Percentiles rank a stretch among this genome's conserved stretches.
phyloP scores from a whole-genome alignment of 2,888 invertebrate species.

The Polydesmus complanatus region DNA sequence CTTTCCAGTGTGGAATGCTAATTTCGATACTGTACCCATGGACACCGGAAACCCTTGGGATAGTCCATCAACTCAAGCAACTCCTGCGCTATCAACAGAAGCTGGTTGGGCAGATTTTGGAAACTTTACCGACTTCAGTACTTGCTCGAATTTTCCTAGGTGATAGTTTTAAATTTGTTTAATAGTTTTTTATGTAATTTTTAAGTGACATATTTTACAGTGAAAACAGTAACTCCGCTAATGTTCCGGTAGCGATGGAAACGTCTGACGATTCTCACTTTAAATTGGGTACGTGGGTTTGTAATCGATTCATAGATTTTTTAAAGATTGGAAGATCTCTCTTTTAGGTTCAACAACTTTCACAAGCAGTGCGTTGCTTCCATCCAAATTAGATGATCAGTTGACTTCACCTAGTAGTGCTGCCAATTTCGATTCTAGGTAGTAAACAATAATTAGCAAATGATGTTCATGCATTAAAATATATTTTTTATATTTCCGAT shows the following conservation, averaged over 20 bases:
- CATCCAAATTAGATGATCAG: background rate
- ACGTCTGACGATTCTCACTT: background rate
- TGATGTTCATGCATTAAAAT: too few species aligned
- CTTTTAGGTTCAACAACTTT: too few species aligned
- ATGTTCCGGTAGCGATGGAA: background rate
- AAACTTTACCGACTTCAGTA: conserved; percentile 21
- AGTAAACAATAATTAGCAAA: too few species aligned
- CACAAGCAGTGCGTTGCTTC: too few species aligned
- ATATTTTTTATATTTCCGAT: too few species aligned
- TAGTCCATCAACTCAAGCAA: conserved; percentile 25
- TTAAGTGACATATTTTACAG: too few species aligned
- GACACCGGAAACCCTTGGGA: conserved; percentile 33
- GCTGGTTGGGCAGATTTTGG: conserved; percentile 28
- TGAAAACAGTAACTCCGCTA: background rate
- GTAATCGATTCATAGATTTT: too few species aligned
- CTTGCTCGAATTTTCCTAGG: conserved; percentile 6
- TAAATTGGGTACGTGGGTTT: too few species aligned
- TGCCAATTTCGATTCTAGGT: background rate
- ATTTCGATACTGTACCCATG: conserved; percentile 30
- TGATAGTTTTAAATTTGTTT: background rate
- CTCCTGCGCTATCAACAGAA: conserved; percentile 18
- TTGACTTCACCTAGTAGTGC: background rate
- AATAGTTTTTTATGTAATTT: too few species aligned
- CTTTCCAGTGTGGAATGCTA: conserved; percentile 25
- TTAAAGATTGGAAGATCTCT: too few species aligned